phyloP scores from a whole-genome alignment of 1,140 invertebrate species.

The Eubasilissa regina region DNA sequence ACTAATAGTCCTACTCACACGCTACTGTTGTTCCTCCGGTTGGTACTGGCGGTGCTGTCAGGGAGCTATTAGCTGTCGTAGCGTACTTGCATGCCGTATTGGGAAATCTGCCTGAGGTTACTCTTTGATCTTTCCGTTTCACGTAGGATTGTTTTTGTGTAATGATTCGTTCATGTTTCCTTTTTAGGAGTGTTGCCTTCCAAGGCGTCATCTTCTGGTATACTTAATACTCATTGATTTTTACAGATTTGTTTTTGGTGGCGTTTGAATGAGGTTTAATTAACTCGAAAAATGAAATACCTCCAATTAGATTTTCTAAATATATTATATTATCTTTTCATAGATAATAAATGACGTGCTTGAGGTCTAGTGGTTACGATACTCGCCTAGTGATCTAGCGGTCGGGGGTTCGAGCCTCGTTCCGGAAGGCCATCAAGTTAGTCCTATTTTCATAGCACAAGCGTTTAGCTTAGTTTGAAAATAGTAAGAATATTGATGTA shows the following conservation, averaged over 20 bases:
- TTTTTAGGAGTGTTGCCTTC: slow-evolving; percentile 19
- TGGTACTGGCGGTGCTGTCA: background rate
- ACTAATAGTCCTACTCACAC: slow-evolving; percentile 56
- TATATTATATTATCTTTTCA: slow-evolving; percentile 5
- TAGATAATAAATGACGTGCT: background rate
- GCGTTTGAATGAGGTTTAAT: slow-evolving; percentile 6
- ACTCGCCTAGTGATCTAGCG: too few relatives aligned
- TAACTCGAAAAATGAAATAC: background rate
- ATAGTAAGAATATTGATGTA: too few relatives aligned
- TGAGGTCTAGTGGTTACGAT: background rate
- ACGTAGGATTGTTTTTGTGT: slow-evolving; percentile 5
- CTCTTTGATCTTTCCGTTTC: slow-evolving; percentile 26
- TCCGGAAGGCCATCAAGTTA: too few relatives aligned
- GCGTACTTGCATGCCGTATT: slow-evolving; percentile 51
- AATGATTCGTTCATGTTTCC: slow-evolving; percentile 1
- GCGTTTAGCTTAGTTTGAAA: too few relatives aligned
- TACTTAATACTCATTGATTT: background rate
- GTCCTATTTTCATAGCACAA: too few relatives aligned
- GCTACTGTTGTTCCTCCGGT: background rate
- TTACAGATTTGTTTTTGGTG: slow-evolving; percentile 27
- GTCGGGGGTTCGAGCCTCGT: too few relatives aligned
- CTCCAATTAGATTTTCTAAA: slow-evolving; percentile 11
- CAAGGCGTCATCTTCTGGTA: background rate
- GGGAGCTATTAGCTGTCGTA: slow-evolving; percentile 5
- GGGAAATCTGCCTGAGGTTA: slow-evolving; percentile 52